Percentiles rank a stretch among this genome's conserved stretches.
These are phyloP conservation scores for Araneus ventricosus DNA, from an alignment of 1,140 invertebrate genomes.

Conservation along the genomic window DNA sequence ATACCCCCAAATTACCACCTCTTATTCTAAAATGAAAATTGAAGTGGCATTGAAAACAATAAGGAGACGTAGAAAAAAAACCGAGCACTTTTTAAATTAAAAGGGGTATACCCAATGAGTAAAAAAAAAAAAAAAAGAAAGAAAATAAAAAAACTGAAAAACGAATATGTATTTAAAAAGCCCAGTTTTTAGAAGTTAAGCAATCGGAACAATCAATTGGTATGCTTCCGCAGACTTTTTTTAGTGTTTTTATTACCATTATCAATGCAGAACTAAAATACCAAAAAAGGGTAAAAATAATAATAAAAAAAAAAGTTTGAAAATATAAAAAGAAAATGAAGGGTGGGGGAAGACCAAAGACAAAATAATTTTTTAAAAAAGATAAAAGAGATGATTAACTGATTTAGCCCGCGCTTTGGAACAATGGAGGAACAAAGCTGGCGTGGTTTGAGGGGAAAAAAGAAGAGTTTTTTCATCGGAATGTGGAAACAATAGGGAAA, in stretches of 20 bases:
- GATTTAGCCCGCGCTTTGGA: conserved; percentile 5
- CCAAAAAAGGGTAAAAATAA: neutral
- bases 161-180: conserved; percentile 35
- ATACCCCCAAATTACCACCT: conserved; percentile 52
- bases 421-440: conserved; percentile 16
- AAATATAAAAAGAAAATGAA: neutral
- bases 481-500: neutral
- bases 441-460: conserved; percentile 28
- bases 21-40: conserved; percentile 62
- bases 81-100: conserved; percentile 46
- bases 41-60: conserved; percentile 49
- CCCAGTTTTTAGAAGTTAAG: conserved; percentile 22
- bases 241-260: conserved; percentile 16
- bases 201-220: conserved; percentile 61
- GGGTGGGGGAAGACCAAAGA: neutral
- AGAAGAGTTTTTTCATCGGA: neutral
- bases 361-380: conserved; percentile 34
- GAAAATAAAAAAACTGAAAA: neutral
- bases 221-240: conserved; percentile 25
- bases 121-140: neutral
- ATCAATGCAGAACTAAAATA: conserved; percentile 11
- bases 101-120: neutral
- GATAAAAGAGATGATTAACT: conserved; percentile 41
- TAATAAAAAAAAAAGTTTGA: neutral
- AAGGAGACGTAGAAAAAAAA: neutral